Evolutionary conservation across 2,797 vertebrate species (phyloP), one percentile per base, ranked within the genome.

Genomic region (Microcaecilia unicolor): DNA sequence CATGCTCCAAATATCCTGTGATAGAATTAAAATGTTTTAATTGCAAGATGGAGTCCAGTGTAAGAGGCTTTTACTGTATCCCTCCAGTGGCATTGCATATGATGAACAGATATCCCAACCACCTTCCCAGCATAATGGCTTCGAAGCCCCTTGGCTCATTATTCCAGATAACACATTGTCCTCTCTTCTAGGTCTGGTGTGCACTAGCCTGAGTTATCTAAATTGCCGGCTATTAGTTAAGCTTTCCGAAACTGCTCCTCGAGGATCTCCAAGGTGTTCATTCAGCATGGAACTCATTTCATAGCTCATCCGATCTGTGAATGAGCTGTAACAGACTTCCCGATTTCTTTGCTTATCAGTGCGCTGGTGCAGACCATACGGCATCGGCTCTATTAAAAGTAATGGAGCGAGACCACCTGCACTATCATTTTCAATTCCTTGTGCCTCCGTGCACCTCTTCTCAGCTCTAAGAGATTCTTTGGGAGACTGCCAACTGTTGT

Each of bases 371-470:
- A 25, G 18, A n/a, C 47, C 16, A 7, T 29, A 18, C 28, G 28
- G 44, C 44, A 41, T 26, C 35, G 15, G 31, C 44, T 34, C 39
- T 43, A 41, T 37, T 43, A 43, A 34, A 34, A 33, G 34, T 38
- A 39, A 43, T 18, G 35, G 30, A 30, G 15, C 38, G 26, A 22
- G 22, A 22, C 34, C 13, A 17, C 22, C 15, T n/a, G 13, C 25
- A 22, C 21, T 25, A 38, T 50, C 45, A 31, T 28, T 44, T 39
- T 29, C 39, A 48, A 43, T 43, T 25, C 49, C 34, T 38, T 34
- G 18, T 25, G 21, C 25, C 25, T 31, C 34, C 26, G 25, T 34
- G 4, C 22, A n/a, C 21, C 22, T 20, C 18, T 3, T 10, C 5
- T 10, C 20, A 21, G 20, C 21, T n/a, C 21, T 22, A 11, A 21